These are phyloP conservation scores for Caranx melampygus DNA, from an alignment of 2,113 vertebrate species.

Conservation along the genomic window DNA sequence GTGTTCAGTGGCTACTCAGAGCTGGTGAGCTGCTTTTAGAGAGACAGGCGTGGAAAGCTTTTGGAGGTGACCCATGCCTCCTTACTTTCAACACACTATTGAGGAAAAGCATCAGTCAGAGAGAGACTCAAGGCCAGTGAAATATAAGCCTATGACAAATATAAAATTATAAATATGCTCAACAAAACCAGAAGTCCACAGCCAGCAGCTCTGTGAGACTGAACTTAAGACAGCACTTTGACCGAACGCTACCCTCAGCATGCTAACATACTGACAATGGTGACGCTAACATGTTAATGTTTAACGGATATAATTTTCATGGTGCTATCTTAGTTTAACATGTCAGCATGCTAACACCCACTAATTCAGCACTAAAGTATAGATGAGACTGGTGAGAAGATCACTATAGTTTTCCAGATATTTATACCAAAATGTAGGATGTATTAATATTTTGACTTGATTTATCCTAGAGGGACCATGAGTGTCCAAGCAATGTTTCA, in stretches of 20 bases:
- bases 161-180: conserved; percentile 6
- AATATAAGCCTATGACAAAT: conserved; percentile 1
- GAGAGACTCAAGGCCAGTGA: background rate
- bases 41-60: conserved; percentile 51
- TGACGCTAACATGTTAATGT: background rate
- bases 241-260: conserved; percentile 8
- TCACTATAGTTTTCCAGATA: background rate
- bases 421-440: background rate
- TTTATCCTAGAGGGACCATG: background rate
- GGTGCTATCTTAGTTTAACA: background rate
- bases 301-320: background rate
- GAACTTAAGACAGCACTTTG: background rate
- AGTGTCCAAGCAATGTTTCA: background rate
- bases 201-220: background rate
- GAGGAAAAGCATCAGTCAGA: conserved; percentile 35
- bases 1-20: conserved; percentile 62
- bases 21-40: conserved; percentile 68
- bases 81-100: conserved; percentile 40
- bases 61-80: conserved; percentile 61
- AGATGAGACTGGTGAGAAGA: background rate
- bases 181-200: background rate
- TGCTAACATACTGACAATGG: background rate
- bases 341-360: background rate
- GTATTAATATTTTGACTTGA: background rate
- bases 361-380: background rate